Evolutionary conservation across 2,797 vertebrate genomes (phyloP).

Genomic region (Zalophus californianus): DNA sequence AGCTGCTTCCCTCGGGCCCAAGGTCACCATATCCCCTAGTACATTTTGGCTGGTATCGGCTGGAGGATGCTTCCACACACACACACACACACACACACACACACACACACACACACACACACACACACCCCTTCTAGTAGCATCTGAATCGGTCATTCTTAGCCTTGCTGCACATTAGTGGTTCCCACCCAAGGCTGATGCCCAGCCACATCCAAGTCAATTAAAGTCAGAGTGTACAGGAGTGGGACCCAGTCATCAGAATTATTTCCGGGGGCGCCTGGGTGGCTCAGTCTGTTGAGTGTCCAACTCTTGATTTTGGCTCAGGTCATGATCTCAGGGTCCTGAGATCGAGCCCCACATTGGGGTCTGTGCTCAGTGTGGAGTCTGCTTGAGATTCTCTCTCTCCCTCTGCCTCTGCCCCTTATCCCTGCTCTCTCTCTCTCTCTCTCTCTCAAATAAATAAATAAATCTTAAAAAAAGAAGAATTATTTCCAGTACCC

Average conservation of each 20-base stretch:
- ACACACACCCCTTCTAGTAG: not conserved
- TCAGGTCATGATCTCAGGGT: not conserved
- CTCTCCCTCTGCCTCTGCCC: not conserved
- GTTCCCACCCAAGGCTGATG: not conserved
- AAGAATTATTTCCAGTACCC: not conserved
- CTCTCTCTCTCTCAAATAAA: not conserved
- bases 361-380: rapidly evolving
- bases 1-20: not conserved
- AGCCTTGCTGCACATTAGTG: not conserved
- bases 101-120: not conserved
- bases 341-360: not conserved
- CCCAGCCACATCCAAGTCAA: not conserved
- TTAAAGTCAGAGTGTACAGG: not conserved
- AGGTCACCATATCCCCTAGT: not conserved
- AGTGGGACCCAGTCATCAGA: not conserved
- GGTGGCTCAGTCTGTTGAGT: not conserved
- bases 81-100: not conserved
- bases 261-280: not conserved
- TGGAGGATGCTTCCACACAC: not conserved
- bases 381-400: not conserved
- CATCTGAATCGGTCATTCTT: not conserved
- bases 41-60: not conserved
- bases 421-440: not conserved
- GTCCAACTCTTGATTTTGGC: not conserved
- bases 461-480: not conserved